Percentiles rank a stretch among this genome's conserved stretches.
Conservation (phyloP, 2,113 vertebrate species). For the Crotophaga sulcirostris region DNA sequence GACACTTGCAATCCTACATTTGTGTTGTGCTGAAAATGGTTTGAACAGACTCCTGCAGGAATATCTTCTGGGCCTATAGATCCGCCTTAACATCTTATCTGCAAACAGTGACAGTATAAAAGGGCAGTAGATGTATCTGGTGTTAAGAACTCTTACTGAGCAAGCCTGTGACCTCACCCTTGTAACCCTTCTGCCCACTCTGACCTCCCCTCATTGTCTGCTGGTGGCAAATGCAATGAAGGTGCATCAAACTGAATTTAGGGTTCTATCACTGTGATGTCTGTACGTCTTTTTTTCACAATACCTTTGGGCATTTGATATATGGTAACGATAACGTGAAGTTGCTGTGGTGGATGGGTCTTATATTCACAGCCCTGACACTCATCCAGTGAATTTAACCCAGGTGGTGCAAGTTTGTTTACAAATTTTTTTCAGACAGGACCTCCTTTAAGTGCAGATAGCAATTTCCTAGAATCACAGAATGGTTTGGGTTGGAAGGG, state of each 20-base stretch:
- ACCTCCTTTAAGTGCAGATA: neutral
- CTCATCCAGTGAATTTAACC: neutral
- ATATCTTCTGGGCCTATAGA: neutral
- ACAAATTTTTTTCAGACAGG: neutral
- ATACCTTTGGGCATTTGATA: neutral
- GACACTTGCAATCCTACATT: rapidly evolving
- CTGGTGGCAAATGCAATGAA: neutral
- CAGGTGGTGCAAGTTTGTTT: neutral
- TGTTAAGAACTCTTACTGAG: rapidly evolving
- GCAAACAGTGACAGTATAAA: neutral
- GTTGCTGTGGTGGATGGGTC: neutral
- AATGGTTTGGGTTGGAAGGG: too few species aligned
- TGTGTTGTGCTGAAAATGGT: neutral
- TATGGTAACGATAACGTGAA: neutral
- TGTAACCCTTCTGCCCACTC: neutral
- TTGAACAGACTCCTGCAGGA: neutral
- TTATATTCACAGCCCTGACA: neutral
- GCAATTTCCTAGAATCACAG: neutral
- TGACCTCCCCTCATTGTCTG: neutral
- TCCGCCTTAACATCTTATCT: neutral
- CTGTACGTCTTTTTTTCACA: neutral
- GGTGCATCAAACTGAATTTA: neutral
- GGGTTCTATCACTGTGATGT: neutral
- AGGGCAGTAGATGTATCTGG: neutral
- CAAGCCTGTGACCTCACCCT: neutral